phyloP scores from a whole-genome alignment of 1,140 invertebrate species.

The Gryllus bimaculatus region DNA sequence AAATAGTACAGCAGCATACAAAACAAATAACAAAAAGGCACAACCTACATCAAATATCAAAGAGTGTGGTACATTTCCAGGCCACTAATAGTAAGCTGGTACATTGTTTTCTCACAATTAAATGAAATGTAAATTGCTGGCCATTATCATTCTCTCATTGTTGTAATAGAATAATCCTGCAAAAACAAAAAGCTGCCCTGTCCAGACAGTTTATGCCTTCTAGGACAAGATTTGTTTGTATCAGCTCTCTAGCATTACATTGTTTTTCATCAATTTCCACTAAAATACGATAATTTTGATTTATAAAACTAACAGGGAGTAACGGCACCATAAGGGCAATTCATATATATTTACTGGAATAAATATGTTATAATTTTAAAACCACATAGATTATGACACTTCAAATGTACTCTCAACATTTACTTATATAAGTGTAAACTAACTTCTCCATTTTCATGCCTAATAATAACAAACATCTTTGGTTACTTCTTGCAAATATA shows the following conservation, averaged over 20 bases:
- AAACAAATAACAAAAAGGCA: background rate
- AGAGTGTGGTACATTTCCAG: background rate
- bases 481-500: conserved; percentile 5
- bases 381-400: conserved; percentile 4
- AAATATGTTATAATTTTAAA: background rate
- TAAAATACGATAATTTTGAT: background rate
- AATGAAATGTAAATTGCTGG: background rate
- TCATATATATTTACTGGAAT: background rate
- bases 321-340: background rate
- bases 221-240: background rate
- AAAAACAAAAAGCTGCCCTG: background rate
- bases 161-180: background rate
- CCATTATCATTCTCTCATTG: background rate
- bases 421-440: conserved; percentile 6
- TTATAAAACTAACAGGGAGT: conserved; percentile 5
- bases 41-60: conserved; percentile 5
- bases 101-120: background rate
- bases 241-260: background rate
- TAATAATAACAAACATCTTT: conserved; percentile 6
- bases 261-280: background rate
- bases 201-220: background rate
- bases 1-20: background rate
- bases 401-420: conserved; percentile 1
- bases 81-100: background rate
- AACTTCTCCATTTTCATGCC: background rate